Percentiles rank a stretch among this genome's conserved stretches.
phyloP scores from a whole-genome alignment of 2,888 invertebrate species.

The Athripsodes cinereus region DNA sequence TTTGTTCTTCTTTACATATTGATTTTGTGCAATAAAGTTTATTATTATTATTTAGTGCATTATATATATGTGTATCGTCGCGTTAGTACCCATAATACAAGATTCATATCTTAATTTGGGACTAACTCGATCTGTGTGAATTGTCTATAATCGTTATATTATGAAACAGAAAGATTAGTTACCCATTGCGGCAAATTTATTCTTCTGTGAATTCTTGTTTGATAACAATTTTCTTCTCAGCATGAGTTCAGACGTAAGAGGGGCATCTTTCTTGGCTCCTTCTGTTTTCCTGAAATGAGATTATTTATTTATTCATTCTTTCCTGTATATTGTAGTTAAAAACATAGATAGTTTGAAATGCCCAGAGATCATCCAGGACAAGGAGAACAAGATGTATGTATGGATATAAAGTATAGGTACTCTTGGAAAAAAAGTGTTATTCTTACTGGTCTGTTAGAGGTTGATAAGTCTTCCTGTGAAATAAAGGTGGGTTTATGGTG shows the following conservation, averaged over 20 bases:
- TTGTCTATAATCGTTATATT: background rate
- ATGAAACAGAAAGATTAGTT: background rate
- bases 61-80: too few relatives aligned
- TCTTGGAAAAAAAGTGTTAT: too few relatives aligned
- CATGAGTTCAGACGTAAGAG: background rate
- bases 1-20: too few relatives aligned
- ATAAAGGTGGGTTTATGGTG: conserved; percentile 17
- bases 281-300: background rate
- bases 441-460: conserved; percentile 3
- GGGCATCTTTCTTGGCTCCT: background rate
- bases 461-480: conserved; percentile 22
- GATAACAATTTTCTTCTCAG: conserved; percentile 9
- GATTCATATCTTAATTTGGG: too few relatives aligned
- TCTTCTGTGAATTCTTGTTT: conserved; percentile 7
- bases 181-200: conserved; percentile 13
- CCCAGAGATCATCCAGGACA: background rate
- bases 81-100: too few relatives aligned
- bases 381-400: too few relatives aligned
- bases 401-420: too few relatives aligned
- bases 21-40: too few relatives aligned
- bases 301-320: too few relatives aligned
- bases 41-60: too few relatives aligned
- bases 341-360: background rate
- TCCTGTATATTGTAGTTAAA: background rate
- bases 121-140: too few relatives aligned